Conservation (phyloP, 2,113 vertebrate species). For the Tachuris rubrigastra region DNA sequence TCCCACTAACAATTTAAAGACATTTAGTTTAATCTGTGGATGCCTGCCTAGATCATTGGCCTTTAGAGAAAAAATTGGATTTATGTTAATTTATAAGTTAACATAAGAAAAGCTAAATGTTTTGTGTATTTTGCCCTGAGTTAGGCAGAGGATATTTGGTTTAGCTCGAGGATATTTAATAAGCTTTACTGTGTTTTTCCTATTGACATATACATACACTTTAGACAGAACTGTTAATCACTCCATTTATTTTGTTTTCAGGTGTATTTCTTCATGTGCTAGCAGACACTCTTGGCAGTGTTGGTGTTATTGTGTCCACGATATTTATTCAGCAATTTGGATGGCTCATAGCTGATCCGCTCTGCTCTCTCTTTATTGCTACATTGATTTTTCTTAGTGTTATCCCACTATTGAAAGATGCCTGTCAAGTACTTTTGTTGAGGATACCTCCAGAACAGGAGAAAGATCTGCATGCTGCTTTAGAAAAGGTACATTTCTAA, state of each 20-base stretch:
- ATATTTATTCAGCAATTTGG: constrained; percentile 97
- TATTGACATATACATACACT: background rate
- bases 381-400: constrained; percentile 95
- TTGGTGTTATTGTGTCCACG: constrained; percentile 96
- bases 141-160: background rate
- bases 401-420: constrained; percentile 92
- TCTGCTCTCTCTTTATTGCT: constrained; percentile 97
- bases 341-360: constrained; percentile 95
- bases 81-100: background rate
- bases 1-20: background rate
- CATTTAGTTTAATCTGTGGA: background rate
- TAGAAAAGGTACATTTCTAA: constrained; percentile 87
- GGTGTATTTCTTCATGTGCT: constrained; percentile 96
- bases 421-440: constrained; percentile 92
- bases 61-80: background rate
- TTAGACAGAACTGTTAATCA: background rate
- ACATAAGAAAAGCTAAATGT: background rate
- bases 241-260: constrained; percentile 62
- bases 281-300: constrained; percentile 95
- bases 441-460: constrained; percentile 87
- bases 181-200: background rate
- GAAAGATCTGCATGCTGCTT: constrained; percentile 87
- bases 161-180: background rate
- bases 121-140: background rate
- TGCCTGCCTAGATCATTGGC: background rate